These are phyloP conservation scores for Drosophila micromelanica DNA, from an alignment of 1,140 invertebrate genomes.

Conservation along the genomic window DNA sequence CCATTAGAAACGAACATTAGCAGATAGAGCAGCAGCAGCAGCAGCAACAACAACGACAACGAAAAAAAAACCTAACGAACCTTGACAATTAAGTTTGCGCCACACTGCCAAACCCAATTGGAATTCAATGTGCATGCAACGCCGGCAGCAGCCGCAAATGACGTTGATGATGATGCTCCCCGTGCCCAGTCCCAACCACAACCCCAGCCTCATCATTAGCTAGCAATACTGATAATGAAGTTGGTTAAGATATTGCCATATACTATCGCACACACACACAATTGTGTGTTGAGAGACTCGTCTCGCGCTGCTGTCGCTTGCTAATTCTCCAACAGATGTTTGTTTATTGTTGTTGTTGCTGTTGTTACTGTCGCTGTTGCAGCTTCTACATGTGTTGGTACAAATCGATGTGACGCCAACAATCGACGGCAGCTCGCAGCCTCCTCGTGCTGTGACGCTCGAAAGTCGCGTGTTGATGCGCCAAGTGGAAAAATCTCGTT, in stretches of 20 bases:
- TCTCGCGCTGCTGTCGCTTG: constrained; percentile 56
- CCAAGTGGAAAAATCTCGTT: constrained; percentile 77
- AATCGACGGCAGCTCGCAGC: constrained; percentile 20
- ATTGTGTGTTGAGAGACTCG: constrained; percentile 23
- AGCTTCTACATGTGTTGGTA: constrained; percentile 69
- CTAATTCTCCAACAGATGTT: constrained; percentile 77
- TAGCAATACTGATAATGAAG: constrained; percentile 58
- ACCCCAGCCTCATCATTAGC: constrained; percentile 24
- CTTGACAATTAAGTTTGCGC: constrained; percentile 81
- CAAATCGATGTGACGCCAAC: constrained; percentile 59
- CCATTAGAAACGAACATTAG: constrained; percentile 79
- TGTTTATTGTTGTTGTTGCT: constrained; percentile 41
- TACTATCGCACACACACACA: constrained; percentile 10
- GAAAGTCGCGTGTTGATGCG: constrained; percentile 77
- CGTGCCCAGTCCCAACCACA: constrained; percentile 35
- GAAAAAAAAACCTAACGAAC: constrained; percentile 75
- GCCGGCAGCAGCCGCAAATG: constrained; percentile 58
- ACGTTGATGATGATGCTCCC: constrained; percentile 65
- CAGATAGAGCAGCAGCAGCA: constrained; percentile 47
- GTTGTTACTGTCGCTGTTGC: constrained; percentile 43
- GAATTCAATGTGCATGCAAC: constrained; percentile 80
- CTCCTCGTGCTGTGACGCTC: constrained; percentile 45
- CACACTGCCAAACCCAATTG: constrained; percentile 80
- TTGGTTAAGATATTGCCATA: constrained; percentile 48
- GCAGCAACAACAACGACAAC: constrained; percentile 9